Evolutionary conservation across 2,888 invertebrate species (phyloP), one percentile per base, ranked within the genome.

Genomic region (Epiblema foenella): DNA sequence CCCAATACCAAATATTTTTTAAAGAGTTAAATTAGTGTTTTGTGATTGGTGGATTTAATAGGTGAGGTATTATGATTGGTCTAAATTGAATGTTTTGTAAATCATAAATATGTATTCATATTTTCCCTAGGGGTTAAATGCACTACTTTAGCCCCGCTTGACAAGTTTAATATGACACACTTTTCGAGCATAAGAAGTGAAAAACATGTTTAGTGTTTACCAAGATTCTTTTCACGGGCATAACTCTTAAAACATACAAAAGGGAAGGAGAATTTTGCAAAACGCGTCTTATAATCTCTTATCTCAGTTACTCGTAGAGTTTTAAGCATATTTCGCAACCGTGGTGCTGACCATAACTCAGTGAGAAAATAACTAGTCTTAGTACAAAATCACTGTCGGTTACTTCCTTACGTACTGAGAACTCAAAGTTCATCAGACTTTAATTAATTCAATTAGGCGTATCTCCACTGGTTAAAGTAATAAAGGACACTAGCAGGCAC

Each of bases 371-470:
- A 12, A 29, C 17, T 62, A 29, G 33, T 62, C 29, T 49, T 11
- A 17, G n/a, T 1, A 11, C 24, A 49, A 12, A 20, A 12, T 15
- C 29, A 15, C 42, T 24, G 54, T n/a, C 56, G 29, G 5, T 29
- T 56, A 29, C 1, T 29, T n/a, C n/a, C 49, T 46, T 33, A 29
- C 29, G 5, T 7, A 29, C 49, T 8, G 29, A 4, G 29, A 17
- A 46, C n/a, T 5, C 29, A 51, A 51, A 33, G 29, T 62, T 51
- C 62, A 62, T 62, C 62, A 51, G 15, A 12, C 49, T 17, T 33
- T 62, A 62, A 62, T 62, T 49, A 62, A 62, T 62, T 62, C 62
- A 62, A 17, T 62, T 62, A 62, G 49, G 49, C 62, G 62, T 62
- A 62, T 62, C 62, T 62, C 17, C 20, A 29, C 62, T n/a, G 62